Conservation (phyloP, 2,888 invertebrate genomes). For the Xestia c-nigrum region DNA sequence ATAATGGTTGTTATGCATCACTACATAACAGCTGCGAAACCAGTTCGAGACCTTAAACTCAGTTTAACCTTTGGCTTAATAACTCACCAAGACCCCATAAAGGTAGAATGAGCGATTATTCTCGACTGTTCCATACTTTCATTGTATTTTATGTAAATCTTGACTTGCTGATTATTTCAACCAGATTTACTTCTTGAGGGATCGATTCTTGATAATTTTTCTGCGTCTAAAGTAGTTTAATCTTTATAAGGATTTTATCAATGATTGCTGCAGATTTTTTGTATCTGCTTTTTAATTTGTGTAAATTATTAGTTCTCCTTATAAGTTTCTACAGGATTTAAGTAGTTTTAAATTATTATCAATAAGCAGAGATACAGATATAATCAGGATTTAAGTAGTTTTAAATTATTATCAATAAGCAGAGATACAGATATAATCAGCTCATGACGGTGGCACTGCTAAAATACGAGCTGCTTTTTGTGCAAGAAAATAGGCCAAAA, state of each 20-base stretch:
- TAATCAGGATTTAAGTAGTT: background rate
- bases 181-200: conserved; percentile 4
- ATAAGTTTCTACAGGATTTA: conserved; percentile 8
- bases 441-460: background rate
- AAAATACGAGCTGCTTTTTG: background rate
- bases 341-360: conserved; percentile 2
- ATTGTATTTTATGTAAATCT: conserved; percentile 41
- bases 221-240: conserved; percentile 20
- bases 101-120: conserved; percentile 58
- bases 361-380: background rate
- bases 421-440: background rate
- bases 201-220: conserved; percentile 8
- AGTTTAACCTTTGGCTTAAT: conserved; percentile 71
- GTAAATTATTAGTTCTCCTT: conserved; percentile 30
- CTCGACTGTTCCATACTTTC: conserved; percentile 60
- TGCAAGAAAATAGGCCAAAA: background rate
- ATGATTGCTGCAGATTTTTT: conserved; percentile 15
- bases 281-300: conserved; percentile 22
- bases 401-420: background rate
- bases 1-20: conserved; percentile 64
- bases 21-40: conserved; percentile 69
- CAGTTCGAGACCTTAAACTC: conserved; percentile 78
- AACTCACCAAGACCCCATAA: conserved; percentile 41
- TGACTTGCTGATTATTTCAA: conserved; percentile 18
- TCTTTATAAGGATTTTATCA: conserved; percentile 34